Conservation (phyloP, 2,888 invertebrate species). For the Theristus sp. region DNA sequence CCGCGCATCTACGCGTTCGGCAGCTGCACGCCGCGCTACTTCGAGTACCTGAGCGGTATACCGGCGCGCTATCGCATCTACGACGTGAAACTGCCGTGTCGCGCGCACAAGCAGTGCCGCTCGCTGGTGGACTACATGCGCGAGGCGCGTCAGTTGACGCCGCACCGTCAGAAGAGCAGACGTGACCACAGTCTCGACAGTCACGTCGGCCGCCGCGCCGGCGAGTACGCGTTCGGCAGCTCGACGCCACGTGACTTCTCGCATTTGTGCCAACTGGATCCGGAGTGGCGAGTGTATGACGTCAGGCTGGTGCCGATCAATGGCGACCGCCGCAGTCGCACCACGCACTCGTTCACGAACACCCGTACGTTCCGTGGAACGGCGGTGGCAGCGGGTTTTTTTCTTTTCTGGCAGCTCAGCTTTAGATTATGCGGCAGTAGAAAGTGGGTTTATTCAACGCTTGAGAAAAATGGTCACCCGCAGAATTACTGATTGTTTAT, state of each 20-base stretch:
- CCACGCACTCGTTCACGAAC: not conserved
- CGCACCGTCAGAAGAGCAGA: not conserved
- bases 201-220: not conserved
- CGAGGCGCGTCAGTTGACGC: not conserved
- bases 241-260: not conserved
- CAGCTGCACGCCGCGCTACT: not conserved
- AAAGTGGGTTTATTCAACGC: too few relatives aligned
- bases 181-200: not conserved
- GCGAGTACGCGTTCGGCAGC: constrained; percentile 4
- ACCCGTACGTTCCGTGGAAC: not conserved
- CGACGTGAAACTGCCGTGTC: constrained; percentile 2
- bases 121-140: not conserved
- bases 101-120: not conserved
- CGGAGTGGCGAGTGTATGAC: not conserved
- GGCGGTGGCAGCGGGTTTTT: not conserved
- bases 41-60: not conserved
- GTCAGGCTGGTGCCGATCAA: not conserved
- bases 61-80: not conserved
- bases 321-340: not conserved
- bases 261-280: not conserved
- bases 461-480: too few relatives aligned
- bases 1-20: constrained; percentile 1
- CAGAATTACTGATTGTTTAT: too few relatives aligned
- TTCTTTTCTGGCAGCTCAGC: too few relatives aligned
- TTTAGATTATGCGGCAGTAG: too few relatives aligned